Conservation (phyloP, 1,140 invertebrate species). For the Lamellibrachia luymesi region DNA sequence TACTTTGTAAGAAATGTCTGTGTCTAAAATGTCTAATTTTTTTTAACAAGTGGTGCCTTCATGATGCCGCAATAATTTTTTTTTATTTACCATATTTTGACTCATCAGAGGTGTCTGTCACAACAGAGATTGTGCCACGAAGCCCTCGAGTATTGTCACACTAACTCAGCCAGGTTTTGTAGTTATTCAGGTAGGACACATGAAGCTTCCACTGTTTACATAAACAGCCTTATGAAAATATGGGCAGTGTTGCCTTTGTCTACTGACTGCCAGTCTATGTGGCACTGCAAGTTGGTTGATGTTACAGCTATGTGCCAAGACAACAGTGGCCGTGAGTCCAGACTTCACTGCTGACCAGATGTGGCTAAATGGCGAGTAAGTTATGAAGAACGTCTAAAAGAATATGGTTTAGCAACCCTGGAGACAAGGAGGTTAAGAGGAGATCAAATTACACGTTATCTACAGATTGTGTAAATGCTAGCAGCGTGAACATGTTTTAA, state of each 20-base stretch:
- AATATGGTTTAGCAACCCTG: too few relatives aligned
- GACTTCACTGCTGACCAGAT: conserved; percentile 75
- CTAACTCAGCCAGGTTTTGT: neutral
- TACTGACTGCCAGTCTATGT: neutral
- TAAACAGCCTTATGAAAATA: neutral
- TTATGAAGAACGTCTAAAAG: too few relatives aligned
- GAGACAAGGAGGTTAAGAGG: too few relatives aligned
- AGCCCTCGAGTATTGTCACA: neutral
- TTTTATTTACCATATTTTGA: too few relatives aligned
- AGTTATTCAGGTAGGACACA: neutral
- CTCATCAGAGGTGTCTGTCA: neutral
- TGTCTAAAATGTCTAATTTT: too few relatives aligned
- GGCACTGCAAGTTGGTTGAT: neutral
- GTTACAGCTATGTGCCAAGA: conserved; percentile 82
- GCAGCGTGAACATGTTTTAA: too few relatives aligned
- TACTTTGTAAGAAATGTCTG: too few relatives aligned
- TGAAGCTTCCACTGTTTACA: neutral
- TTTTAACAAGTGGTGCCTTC: too few relatives aligned
- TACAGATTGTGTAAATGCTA: too few relatives aligned
- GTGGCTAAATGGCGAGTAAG: conserved; percentile 83
- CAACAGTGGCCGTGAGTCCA: conserved; percentile 74
- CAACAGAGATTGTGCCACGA: neutral
- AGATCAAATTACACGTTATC: too few relatives aligned
- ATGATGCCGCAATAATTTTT: too few relatives aligned
- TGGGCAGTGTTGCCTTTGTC: too few relatives aligned